Conservation (phyloP, 2,113 vertebrate species). For the Spermophilus dauricus region DNA sequence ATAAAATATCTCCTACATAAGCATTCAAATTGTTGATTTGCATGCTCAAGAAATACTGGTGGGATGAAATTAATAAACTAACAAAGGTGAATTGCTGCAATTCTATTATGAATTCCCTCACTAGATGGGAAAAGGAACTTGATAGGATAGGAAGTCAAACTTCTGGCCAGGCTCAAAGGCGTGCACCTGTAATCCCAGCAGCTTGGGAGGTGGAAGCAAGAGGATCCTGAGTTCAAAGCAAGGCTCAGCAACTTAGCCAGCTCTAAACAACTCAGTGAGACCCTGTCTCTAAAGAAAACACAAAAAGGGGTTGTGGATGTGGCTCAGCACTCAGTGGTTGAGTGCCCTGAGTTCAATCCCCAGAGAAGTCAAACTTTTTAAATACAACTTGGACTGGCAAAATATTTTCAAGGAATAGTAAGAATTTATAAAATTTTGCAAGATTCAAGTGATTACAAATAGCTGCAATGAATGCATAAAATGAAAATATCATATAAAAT, state of each 20-base stretch:
- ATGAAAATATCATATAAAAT: neutral
- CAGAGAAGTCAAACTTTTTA: neutral
- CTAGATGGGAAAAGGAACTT: neutral
- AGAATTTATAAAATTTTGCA: neutral
- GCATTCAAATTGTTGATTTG: neutral
- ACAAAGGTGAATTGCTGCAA: neutral
- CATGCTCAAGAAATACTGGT: neutral
- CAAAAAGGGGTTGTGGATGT: too few relatives aligned
- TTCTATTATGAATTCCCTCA: neutral
- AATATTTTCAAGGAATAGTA: slow-evolving; percentile 3
- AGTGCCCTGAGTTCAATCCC: too few relatives aligned
- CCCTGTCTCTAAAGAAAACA: too few relatives aligned
- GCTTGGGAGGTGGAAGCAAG: too few relatives aligned
- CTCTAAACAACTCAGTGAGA: too few relatives aligned
- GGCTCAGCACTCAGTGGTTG: too few relatives aligned
- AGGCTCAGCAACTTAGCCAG: too few relatives aligned
- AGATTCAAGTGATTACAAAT: neutral
- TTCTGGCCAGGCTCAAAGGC: too few relatives aligned
- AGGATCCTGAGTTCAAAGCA: too few relatives aligned
- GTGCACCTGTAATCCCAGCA: too few relatives aligned
- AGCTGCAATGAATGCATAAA: neutral
- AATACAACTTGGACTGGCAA: neutral
- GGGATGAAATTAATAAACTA: neutral
- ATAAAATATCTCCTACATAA: neutral
- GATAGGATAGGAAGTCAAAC: neutral